Base-by-base conservation (phyloP, 2,888 invertebrate species). In the Pollenia griseotomentosa region DNA sequence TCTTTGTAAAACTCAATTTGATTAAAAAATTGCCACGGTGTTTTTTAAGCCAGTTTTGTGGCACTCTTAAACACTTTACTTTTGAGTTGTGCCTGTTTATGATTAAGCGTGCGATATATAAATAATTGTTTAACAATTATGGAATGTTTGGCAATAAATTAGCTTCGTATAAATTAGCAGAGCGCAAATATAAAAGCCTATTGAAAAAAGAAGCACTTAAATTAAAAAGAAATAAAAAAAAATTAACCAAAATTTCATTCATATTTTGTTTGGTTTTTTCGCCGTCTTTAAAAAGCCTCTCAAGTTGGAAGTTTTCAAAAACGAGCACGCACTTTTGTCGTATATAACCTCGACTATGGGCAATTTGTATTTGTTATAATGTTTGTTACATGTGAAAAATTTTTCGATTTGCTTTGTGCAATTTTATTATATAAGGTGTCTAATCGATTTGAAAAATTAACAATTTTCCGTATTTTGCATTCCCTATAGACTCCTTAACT, bases 91-190 rank as follows among this genome's bases (percentile, higher is more conserved):
- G 33, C 33, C 33, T 6, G 33, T 33, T 33, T 6, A 33, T 33
- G 5, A 33, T 33, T 33, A 6, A 33, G 33, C 6, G 33, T 33
- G 33, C 33, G 33, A 33, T 33, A 33, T 33, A 33, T 33, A 33
- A 33, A 33, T 33, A 33, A 33, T 33, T 73, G 57, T n/a, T 73
- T 59, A 73, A 16, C 59, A 73, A 73, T 73, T 73, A 73, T 59
- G 57, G n/a, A 59, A 57, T 59, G 12, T 73, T 59, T 73, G 59
- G 46, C 73, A 59, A 75, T 51, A 61, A 74, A 74, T 16, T 40
- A 51, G 33, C 40, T 42, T 16, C 6, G 51, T 42, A 75, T 63
- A 63, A 75, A 75, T 75, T 63, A 75, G 42, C 63, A 51, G 23
- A 33, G 14, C 44, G n/a, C 33, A 63, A 53, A 75, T 42, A 42